Percentiles rank a stretch among this genome's conserved stretches.
phyloP scores from a whole-genome alignment of 2,888 invertebrate genomes.

The Torymus texanus region DNA sequence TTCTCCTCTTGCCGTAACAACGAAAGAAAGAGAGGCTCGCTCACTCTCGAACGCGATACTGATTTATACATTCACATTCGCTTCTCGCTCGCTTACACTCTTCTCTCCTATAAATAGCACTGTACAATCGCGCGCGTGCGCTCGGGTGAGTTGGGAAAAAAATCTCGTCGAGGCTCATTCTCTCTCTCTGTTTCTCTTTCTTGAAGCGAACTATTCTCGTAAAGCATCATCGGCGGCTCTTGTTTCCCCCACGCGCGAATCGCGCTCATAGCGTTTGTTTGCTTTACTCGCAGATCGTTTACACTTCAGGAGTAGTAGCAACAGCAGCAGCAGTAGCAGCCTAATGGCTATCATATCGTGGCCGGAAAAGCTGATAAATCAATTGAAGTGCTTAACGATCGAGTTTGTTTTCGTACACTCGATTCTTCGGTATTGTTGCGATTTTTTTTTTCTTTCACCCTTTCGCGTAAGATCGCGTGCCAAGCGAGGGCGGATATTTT shows the following conservation, averaged over 20 bases:
- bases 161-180: too few species aligned
- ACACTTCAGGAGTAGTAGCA: too few species aligned
- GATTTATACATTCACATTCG: constrained; percentile 25
- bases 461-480: constrained; percentile 3
- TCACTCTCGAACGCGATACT: constrained; percentile 17
- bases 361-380: constrained; percentile 49
- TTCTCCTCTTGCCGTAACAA: constrained; percentile 22
- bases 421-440: neutral
- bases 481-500: neutral
- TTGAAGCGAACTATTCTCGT: constrained; percentile 41
- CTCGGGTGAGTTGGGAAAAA: neutral
- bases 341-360: constrained; percentile 33
- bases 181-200: neutral
- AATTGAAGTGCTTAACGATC: constrained; percentile 1
- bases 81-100: neutral
- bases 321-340: too few species aligned
- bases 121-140: neutral
- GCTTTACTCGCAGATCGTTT: neutral
- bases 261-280: constrained; percentile 16
- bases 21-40: neutral
- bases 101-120: constrained; percentile 43
- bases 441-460: neutral
- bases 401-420: constrained; percentile 17
- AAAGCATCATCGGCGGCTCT: constrained; percentile 16
- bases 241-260: constrained; percentile 18